Evolutionary conservation across 2,113 vertebrate species (phyloP).

Genomic region (Scomber japonicus): DNA sequence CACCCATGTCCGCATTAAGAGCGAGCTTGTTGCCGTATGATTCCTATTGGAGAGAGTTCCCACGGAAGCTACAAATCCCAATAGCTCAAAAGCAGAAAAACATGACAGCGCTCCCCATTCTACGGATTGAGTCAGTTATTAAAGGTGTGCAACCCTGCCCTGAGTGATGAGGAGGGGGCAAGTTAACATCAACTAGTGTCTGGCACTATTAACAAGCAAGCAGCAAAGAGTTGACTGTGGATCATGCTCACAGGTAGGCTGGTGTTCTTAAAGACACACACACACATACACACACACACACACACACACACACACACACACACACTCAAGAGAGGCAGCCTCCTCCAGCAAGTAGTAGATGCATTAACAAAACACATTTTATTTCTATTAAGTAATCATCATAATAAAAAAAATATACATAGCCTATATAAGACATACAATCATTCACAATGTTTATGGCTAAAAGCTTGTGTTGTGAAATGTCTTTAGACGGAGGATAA

Average conservation of each 20-base stretch:
- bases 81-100: slow-evolving; percentile 1
- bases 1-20: slow-evolving; percentile 76
- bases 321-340: too few species aligned
- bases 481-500: not conserved
- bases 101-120: slow-evolving; percentile 1
- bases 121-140: not conserved
- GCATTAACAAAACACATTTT: not conserved
- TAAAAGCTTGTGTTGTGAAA: not conserved
- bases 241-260: slow-evolving; percentile 72
- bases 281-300: slow-evolving; percentile 19
- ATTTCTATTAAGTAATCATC: too few species aligned
- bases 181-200: slow-evolving; percentile 41
- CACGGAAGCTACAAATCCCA: slow-evolving; percentile 65
- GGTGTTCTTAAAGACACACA: slow-evolving; percentile 76
- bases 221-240: slow-evolving; percentile 51
- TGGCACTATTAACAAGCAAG: slow-evolving; percentile 20
- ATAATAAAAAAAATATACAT: not conserved
- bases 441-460: not conserved
- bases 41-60: slow-evolving; percentile 73
- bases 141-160: not conserved
- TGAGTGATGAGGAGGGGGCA: slow-evolving; percentile 1
- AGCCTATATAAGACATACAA: not conserved
- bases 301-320: too few species aligned
- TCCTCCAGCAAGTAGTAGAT: not conserved
- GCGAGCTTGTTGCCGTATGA: slow-evolving; percentile 53